Evolutionary conservation across 2,888 invertebrate genomes (phyloP), one percentile per base, ranked within the genome.

Genomic region (Drosophila neonasuta): DNA sequence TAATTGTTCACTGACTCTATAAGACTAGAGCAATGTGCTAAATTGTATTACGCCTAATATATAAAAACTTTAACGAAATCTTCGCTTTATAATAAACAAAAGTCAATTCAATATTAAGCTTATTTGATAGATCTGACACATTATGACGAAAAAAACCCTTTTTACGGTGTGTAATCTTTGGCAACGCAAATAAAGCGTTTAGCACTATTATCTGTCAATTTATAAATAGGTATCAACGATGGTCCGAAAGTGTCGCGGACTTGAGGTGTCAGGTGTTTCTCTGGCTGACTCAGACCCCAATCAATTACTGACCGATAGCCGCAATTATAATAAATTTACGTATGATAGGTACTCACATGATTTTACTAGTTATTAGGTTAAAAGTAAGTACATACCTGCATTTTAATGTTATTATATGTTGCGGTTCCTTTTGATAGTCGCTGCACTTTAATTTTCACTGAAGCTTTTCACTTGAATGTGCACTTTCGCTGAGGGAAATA

Each of bases 151-250:
- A 57, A 46, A 46, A 48, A 2, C 2, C 36, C 13, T 7, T 6
- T 20, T 8, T 46, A 32, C 50, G 49, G 52, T 54, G 20, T 44
- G 6, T 15, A 32, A 24, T 36, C 15, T 67, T 49, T 39, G 68
- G 10, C 15, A 10, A 46, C 5, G 0, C 3, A 8, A 30, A 34
- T 42, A n/a, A 8, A 46, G 13, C 41, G 11, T 57, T 71, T 71
- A 66, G 54, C 71, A 70, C 65, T 32, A 49, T 66, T 66, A 65
- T 69, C 59, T 34, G 8, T 17, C 17, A 50, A 41, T 54, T 41
- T 39, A 9, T n/a, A 32, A 63, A 54, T 51, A 50, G 24, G 42
- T 34, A 59, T 59, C n/a, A 42, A 10, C 5, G 11, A 32, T 59
- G 59, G 70, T 56, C 65, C 34, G 30, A 56, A 65, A 44, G 42